These are phyloP conservation scores for Anticlea derivata DNA, from an alignment of 2,888 invertebrate genomes.

Conservation along the genomic window DNA sequence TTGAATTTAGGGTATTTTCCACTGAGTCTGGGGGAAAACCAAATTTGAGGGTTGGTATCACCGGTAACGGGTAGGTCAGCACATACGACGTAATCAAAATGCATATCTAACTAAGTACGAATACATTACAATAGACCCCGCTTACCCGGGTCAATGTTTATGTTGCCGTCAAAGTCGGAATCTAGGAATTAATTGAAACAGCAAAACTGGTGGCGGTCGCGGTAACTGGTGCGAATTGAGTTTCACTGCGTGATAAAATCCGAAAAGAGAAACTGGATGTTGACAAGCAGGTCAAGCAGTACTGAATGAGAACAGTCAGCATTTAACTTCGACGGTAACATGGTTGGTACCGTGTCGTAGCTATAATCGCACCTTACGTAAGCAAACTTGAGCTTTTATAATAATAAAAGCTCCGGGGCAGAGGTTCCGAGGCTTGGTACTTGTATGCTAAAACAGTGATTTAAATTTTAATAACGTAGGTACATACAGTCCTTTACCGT, in stretches of 20 bases:
- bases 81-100: constrained; percentile 25
- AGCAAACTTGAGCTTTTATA: constrained; percentile 20
- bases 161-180: constrained; percentile 13
- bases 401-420: constrained; percentile 20
- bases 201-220: too few species aligned
- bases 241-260: too few species aligned
- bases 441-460: constrained; percentile 7
- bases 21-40: too few species aligned
- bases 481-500: too few species aligned
- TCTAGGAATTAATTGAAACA: not conserved
- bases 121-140: constrained; percentile 16
- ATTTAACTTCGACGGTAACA: not conserved
- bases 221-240: too few species aligned
- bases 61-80: constrained; percentile 6
- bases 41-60: too few species aligned
- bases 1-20: too few species aligned
- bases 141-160: constrained; percentile 19
- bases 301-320: not conserved
- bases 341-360: not conserved
- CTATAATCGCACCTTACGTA: constrained; percentile 26
- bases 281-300: too few species aligned
- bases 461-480: constrained; percentile 21
- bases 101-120: constrained; percentile 28
- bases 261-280: too few species aligned
- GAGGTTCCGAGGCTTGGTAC: constrained; percentile 6